Evolutionary conservation across 1,140 invertebrate species (phyloP).

Genomic region (Monomorium pharaonis): DNA sequence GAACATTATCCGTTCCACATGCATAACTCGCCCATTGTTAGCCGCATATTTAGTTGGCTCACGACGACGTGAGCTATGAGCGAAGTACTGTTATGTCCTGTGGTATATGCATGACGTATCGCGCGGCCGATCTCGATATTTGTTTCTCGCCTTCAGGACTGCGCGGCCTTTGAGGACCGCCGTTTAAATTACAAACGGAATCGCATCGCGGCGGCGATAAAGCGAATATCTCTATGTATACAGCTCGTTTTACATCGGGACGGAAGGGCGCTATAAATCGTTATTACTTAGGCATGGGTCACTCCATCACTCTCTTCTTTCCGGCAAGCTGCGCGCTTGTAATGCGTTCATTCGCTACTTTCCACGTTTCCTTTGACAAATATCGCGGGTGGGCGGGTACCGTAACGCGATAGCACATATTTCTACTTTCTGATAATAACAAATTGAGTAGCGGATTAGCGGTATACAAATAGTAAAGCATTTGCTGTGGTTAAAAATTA

Average conservation of each 20-base stretch:
- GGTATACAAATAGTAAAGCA: neutral
- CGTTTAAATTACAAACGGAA: conserved; percentile 41
- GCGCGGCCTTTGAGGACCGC: conserved; percentile 20
- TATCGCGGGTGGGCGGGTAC: neutral
- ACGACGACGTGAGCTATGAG: conserved; percentile 59
- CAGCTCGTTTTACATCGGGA: conserved; percentile 34
- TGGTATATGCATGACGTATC: conserved; percentile 65
- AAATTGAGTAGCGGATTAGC: neutral
- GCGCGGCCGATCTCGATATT: conserved; percentile 62
- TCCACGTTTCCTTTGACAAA: neutral
- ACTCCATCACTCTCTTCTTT: conserved; percentile 33
- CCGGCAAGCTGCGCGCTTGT: neutral
- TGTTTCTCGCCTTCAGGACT: conserved; percentile 65
- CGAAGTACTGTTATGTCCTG: conserved; percentile 67
- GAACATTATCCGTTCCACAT: conserved; percentile 36
- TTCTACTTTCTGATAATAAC: neutral
- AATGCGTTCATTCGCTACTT: conserved; percentile 16
- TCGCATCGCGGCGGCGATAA: conserved; percentile 5
- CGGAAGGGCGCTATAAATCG: conserved; percentile 38
- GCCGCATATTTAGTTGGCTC: conserved; percentile 67
- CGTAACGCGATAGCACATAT: neutral
- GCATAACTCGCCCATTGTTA: conserved; percentile 67
- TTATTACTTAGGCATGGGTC: conserved; percentile 31
- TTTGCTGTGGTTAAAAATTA: neutral
- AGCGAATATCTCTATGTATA: conserved; percentile 45